Base-by-base conservation (phyloP, 2,113 vertebrate species). In the Lates calcarifer region DNA sequence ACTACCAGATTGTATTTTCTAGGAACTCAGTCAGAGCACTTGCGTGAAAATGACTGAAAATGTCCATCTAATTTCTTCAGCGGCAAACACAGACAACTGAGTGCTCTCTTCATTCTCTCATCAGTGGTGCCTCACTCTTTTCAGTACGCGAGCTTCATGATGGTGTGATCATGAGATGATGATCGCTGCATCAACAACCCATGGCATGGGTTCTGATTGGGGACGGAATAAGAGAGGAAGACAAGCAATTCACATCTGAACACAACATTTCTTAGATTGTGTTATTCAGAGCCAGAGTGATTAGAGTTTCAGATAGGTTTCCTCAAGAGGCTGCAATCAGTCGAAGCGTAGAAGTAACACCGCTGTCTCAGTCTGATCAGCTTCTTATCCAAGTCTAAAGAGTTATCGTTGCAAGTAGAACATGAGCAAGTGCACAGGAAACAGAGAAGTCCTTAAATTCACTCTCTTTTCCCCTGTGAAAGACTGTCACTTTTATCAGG, bases 301-400 rank as follows among this genome's bases (percentile, higher is more conserved):
- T 68, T 57, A 22, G 43, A 74, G 28, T 17, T 77, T 18, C 9
- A 67, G 37, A 70, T 60, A 3, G 57, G 76, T 13, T 51, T 39
- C 60, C 76, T 83, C 29, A 58, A 26, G 70, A 13, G 20, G 60
- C 49, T 62, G 55, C 63, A 89, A 84, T 88, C 77, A 86, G 72
- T 55, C 1, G 0, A 49, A 35, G 37, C 47, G 53, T 51, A 72
- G 43, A 43, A 31, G 24, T 45, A 45, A 55, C 60, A 37, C 18
- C 60, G 15, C 49, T 49, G n/a, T 26, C 31, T 77, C 56, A 28
- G 22, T 49, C 17, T 53, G 43, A 43, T 60, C 31, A 45, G 24
- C 41, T 66, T 56, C 18, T 56, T 20, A 49, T 67, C 29, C 1
- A 8, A 68, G 53, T 58, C 37, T 57, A n/a, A 79, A 37, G 41